phyloP scores from a whole-genome alignment of 2,113 vertebrate species.

The Pteropus alecto region DNA sequence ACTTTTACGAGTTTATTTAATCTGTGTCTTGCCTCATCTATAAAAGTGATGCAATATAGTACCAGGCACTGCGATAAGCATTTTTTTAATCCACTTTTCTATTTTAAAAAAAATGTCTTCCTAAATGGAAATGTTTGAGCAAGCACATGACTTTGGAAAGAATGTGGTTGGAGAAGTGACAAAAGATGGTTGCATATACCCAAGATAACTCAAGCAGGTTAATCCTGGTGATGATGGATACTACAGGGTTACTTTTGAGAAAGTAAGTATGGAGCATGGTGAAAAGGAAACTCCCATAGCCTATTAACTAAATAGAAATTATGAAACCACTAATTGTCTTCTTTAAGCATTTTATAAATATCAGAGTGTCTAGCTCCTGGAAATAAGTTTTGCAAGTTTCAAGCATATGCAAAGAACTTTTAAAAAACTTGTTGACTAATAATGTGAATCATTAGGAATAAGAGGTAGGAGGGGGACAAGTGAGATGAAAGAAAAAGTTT shows the following conservation, averaged over 20 bases:
- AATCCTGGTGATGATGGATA: neutral
- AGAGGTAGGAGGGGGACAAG: neutral
- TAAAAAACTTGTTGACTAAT: neutral
- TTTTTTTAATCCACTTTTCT: neutral
- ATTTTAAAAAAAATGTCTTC: neutral
- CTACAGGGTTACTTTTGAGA: neutral
- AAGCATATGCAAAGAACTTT: neutral
- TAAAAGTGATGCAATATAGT: neutral
- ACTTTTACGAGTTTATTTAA: neutral
- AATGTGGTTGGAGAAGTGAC: neutral
- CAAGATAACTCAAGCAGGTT: neutral
- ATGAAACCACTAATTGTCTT: neutral
- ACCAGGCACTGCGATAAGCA: neutral
- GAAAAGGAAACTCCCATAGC: neutral
- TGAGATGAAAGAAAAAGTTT: neutral
- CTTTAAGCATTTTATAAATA: neutral
- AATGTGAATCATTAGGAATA: neutral
- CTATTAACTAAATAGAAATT: neutral
- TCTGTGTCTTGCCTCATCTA: neutral
- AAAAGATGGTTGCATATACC: neutral
- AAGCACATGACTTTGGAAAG: neutral
- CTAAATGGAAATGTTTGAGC: neutral
- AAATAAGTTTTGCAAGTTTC: neutral
- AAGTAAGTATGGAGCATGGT: neutral
- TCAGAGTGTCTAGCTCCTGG: neutral